A percentile compares a stretch with the other conserved stretches of the same genome.
These are phyloP conservation scores for Macrophya alboannulata DNA, from an alignment of 2,888 invertebrate species.

Conservation along the genomic window DNA sequence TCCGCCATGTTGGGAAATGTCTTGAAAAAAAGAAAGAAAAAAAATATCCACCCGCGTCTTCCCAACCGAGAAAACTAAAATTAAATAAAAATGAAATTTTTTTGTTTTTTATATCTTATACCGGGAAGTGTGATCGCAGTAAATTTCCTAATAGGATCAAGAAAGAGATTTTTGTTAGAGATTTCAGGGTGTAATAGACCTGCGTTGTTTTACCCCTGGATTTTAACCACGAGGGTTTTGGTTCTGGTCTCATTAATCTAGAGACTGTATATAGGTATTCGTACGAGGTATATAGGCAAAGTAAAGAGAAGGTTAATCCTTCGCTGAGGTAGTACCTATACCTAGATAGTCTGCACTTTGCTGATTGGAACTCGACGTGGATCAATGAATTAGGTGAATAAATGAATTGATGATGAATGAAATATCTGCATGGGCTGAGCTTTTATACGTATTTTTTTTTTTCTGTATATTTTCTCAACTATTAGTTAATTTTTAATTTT, in stretches of 20 bases:
- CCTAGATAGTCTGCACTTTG: neutral
- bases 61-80: no score
- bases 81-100: no score
- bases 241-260: slow-evolving; percentile 7
- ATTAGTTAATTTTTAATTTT: no score
- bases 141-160: no score
- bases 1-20: no score
- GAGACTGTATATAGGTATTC: neutral
- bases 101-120: no score
- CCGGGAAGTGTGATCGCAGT: no score
- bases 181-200: neutral
- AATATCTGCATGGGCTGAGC: neutral
- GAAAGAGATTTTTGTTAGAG: no score
- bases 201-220: neutral
- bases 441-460: neutral
- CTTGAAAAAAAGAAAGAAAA: no score
- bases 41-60: no score
- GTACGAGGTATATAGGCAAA: neutral
- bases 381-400: neutral
- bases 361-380: slow-evolving; percentile 26
- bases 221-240: neutral
- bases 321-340: neutral
- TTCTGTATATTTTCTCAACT: no score
- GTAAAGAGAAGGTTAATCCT: neutral
- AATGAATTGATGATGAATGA: neutral